These are phyloP conservation scores for Trichoplusia ni DNA, from an alignment of 1,140 invertebrate genomes.

Conservation along the genomic window DNA sequence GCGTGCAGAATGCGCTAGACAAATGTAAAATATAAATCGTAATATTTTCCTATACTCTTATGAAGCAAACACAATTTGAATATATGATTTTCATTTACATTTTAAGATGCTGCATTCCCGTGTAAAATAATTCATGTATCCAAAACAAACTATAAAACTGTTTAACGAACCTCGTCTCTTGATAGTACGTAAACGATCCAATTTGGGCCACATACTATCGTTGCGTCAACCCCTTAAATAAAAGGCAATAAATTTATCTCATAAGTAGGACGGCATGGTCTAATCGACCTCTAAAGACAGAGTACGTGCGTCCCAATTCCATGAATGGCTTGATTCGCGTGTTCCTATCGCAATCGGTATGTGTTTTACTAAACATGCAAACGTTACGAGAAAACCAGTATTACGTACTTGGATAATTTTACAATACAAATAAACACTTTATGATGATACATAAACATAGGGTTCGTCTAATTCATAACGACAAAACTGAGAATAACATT, in stretches of 20 bases:
- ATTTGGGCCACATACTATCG: not conserved
- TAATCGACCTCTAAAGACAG: conserved; percentile 16
- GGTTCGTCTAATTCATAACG: too few species aligned
- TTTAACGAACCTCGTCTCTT: too few species aligned
- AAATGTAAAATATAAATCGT: too few species aligned
- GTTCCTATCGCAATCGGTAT: conserved; percentile 7
- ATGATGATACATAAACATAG: not conserved
- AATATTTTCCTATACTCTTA: too few species aligned
- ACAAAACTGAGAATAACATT: too few species aligned
- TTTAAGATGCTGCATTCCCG: too few species aligned
- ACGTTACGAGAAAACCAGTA: not conserved
- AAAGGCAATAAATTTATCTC: conserved; percentile 22
- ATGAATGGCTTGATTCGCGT: conserved; percentile 10
- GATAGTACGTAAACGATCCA: too few species aligned
- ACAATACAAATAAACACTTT: not conserved
- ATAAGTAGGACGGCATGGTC: conserved; percentile 6
- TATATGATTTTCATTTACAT: too few species aligned
- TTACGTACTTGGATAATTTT: not conserved
- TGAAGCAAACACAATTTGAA: too few species aligned
- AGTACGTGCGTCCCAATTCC: conserved; percentile 4
- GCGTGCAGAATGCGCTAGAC: too few species aligned
- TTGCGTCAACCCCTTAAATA: conserved; percentile 16
- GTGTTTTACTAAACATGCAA: not conserved
- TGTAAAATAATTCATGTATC: too few species aligned
- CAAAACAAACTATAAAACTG: too few species aligned